Evolutionary conservation across 1,140 invertebrate genomes (phyloP).

Genomic region (Wiebesia pumilae): DNA sequence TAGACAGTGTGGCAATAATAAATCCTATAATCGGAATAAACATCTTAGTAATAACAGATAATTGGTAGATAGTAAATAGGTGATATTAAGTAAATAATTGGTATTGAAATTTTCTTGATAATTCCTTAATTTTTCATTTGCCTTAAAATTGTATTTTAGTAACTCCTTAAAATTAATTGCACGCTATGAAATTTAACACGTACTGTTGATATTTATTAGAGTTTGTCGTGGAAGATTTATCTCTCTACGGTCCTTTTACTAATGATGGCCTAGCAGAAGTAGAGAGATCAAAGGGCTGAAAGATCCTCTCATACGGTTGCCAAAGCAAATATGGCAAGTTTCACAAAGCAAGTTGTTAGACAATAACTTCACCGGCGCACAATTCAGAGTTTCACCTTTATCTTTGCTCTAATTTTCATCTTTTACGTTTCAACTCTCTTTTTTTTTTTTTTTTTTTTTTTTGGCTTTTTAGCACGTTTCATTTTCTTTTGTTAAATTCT

Average conservation of each 20-base stretch:
- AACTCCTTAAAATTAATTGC: too few relatives aligned
- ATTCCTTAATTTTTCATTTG: too few relatives aligned
- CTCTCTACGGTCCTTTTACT: neutral
- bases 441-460: too few relatives aligned
- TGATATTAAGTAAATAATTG: too few relatives aligned
- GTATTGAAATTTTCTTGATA: too few relatives aligned
- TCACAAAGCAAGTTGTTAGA: conserved; percentile 34
- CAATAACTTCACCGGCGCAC: conserved; percentile 23
- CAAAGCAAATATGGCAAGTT: conserved; percentile 35
- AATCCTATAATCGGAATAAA: too few relatives aligned
- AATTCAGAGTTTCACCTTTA: conserved; percentile 11
- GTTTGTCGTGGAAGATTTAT: neutral
- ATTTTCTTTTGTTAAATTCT: neutral
- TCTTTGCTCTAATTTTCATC: conserved; percentile 7
- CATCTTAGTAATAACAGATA: too few relatives aligned
- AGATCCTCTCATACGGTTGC: conserved; percentile 19
- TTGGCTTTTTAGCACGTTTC: neutral
- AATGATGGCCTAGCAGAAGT: neutral
- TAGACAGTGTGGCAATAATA: too few relatives aligned
- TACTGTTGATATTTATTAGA: neutral
- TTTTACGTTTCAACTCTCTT: neutral
- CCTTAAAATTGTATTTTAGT: too few relatives aligned
- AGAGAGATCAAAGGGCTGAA: conserved; percentile 1
- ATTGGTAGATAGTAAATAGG: too few relatives aligned
- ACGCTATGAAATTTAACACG: neutral